phyloP scores from a whole-genome alignment of 1,140 invertebrate species.

The Camponotus pennsylvanicus region DNA sequence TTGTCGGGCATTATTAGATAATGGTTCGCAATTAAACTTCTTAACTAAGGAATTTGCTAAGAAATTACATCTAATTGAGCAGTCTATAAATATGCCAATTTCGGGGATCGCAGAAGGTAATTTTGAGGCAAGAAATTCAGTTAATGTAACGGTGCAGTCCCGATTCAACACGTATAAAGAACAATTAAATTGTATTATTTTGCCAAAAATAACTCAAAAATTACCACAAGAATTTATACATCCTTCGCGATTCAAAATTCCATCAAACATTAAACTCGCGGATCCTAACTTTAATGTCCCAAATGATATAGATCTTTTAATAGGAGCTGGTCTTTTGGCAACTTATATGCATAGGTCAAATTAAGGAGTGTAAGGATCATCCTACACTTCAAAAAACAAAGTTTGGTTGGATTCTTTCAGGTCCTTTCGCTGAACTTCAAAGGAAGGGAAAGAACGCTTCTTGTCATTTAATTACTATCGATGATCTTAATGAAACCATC shows the following conservation, averaged over 20 bases:
- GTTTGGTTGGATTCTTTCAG: neutral
- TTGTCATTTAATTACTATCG: neutral
- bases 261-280: neutral
- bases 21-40: too few relatives aligned
- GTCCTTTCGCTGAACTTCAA: neutral
- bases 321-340: neutral
- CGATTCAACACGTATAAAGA: neutral
- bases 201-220: too few relatives aligned
- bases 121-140: too few relatives aligned
- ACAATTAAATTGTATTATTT: neutral
- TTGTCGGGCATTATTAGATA: too few relatives aligned
- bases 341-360: neutral
- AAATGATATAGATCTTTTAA: neutral
- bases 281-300: neutral
- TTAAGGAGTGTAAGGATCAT: neutral
- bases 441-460: neutral
- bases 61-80: too few relatives aligned
- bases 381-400: neutral
- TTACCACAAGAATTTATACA: neutral
- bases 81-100: too few relatives aligned
- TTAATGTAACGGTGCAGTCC: too few relatives aligned
- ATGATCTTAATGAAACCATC: neutral
- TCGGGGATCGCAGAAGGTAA: too few relatives aligned
- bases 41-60: too few relatives aligned
- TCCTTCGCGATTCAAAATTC: neutral